Percentiles rank a stretch among this genome's conserved stretches.
phyloP scores from a whole-genome alignment of 2,113 vertebrate genomes.

The Nibea albiflora region DNA sequence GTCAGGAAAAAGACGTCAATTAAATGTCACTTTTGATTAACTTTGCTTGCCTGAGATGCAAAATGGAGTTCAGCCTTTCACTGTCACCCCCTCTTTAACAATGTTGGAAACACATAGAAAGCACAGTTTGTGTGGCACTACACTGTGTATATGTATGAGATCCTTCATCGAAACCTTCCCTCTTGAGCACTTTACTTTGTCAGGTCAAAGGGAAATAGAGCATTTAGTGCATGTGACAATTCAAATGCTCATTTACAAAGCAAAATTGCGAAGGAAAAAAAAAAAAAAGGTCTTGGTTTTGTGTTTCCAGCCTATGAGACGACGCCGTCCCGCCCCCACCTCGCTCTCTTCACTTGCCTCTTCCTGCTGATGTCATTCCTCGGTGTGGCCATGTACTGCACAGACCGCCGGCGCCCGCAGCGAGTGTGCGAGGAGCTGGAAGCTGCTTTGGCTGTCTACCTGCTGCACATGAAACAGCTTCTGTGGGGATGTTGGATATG shows the following conservation, averaged over 20 bases:
- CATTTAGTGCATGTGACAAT: not conserved
- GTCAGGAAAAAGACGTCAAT: too few species aligned
- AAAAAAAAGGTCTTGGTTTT: not conserved
- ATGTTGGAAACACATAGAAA: constrained; percentile 18
- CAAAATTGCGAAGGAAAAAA: constrained; percentile 36
- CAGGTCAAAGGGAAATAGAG: not conserved
- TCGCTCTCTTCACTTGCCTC: constrained; percentile 85
- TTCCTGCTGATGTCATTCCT: constrained; percentile 87
- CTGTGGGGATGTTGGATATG: constrained; percentile 90
- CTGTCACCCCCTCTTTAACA: constrained; percentile 15
- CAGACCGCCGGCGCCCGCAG: constrained; percentile 79
- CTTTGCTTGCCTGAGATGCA: not conserved
- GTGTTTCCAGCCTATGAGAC: constrained; percentile 81
- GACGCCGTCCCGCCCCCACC: constrained; percentile 78
- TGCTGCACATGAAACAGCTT: constrained; percentile 86
- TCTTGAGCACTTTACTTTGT: constrained; percentile 6
- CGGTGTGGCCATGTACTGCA: constrained; percentile 87
- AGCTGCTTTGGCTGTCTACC: constrained; percentile 84
- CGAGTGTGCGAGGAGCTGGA: constrained; percentile 87
- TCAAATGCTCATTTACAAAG: constrained; percentile 53
- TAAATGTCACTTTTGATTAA: not conserved
- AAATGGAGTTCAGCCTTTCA: constrained; percentile 1
- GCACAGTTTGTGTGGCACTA: constrained; percentile 23
- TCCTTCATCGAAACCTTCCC: not conserved
- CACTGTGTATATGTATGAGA: not conserved